A percentile compares a stretch with the other conserved stretches of the same genome.
These are phyloP conservation scores for Chionomys nivalis DNA, from an alignment of 2,113 vertebrate genomes.

Conservation along the genomic window DNA sequence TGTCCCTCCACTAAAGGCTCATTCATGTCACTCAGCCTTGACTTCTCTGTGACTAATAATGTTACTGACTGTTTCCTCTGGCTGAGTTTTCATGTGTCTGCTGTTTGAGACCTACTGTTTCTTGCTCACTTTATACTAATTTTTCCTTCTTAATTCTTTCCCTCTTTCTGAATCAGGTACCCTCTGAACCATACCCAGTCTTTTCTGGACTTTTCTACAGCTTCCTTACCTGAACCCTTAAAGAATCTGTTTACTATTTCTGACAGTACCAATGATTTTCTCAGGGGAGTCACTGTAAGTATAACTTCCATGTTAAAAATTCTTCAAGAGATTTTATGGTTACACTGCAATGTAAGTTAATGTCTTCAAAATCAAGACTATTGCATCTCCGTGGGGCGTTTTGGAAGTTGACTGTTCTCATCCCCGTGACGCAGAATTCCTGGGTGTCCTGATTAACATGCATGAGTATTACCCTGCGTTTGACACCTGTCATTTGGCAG, in stretches of 20 bases:
- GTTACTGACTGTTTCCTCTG: constrained; percentile 36
- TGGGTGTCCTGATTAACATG: constrained; percentile 58
- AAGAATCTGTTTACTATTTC: constrained; percentile 86
- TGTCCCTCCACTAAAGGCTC: background rate
- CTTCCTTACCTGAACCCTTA: constrained; percentile 88
- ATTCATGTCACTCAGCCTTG: background rate
- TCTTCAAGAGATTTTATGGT: constrained; percentile 46
- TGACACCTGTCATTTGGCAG: background rate
- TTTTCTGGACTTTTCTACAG: constrained; percentile 87
- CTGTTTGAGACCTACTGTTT: constrained; percentile 71
- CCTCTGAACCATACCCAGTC: constrained; percentile 85
- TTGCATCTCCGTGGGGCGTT: constrained; percentile 38
- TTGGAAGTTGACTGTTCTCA: constrained; percentile 57
- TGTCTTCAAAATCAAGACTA: constrained; percentile 68
- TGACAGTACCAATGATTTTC: constrained; percentile 87
- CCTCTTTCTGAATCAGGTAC: constrained; percentile 87
- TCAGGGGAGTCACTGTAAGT: constrained; percentile 83
- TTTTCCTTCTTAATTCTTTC: constrained; percentile 83
- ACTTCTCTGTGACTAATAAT: constrained; percentile 12
- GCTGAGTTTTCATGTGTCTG: constrained; percentile 46
- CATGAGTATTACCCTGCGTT: background rate
- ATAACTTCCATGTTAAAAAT: constrained; percentile 70
- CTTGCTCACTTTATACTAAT: constrained; percentile 79
- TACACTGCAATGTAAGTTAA: background rate
- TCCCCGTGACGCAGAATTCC: constrained; percentile 57